Conservation (phyloP, 2,888 invertebrate genomes). For the Sturmia bella region DNA sequence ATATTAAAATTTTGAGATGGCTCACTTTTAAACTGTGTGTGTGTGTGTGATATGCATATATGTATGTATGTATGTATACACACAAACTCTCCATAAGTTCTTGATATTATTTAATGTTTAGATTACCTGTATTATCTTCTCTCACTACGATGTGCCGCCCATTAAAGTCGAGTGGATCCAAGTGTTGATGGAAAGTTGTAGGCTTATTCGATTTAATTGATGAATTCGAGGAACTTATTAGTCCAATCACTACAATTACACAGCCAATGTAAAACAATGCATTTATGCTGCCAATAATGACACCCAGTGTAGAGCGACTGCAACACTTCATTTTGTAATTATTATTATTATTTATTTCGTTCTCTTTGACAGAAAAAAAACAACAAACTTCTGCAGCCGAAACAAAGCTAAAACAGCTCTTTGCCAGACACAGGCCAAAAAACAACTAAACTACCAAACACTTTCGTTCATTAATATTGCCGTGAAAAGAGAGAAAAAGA, state of each 20-base stretch:
- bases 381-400: too few relatives aligned
- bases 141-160: too few relatives aligned
- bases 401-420: not conserved
- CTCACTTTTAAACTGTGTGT: too few relatives aligned
- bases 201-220: too few relatives aligned
- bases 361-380: not conserved
- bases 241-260: not conserved
- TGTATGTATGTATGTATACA: too few relatives aligned
- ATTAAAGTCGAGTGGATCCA: not conserved
- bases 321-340: conserved; percentile 36
- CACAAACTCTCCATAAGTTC: not conserved
- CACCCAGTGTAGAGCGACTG: conserved; percentile 42
- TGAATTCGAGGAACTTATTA: not conserved
- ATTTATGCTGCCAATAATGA: conserved; percentile 30
- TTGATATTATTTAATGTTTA: not conserved
- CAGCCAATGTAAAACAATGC: not conserved
- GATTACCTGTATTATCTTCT: conserved; percentile 4
- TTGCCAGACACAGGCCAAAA: too few relatives aligned
- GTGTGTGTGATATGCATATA: too few relatives aligned
- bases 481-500: too few relatives aligned
- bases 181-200: too few relatives aligned
- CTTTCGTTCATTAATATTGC: too few relatives aligned
- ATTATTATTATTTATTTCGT: not conserved
- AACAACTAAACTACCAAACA: too few relatives aligned
- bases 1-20: too few relatives aligned